phyloP scores from a whole-genome alignment of 2,797 vertebrate genomes.

The Myioborus miniatus region DNA sequence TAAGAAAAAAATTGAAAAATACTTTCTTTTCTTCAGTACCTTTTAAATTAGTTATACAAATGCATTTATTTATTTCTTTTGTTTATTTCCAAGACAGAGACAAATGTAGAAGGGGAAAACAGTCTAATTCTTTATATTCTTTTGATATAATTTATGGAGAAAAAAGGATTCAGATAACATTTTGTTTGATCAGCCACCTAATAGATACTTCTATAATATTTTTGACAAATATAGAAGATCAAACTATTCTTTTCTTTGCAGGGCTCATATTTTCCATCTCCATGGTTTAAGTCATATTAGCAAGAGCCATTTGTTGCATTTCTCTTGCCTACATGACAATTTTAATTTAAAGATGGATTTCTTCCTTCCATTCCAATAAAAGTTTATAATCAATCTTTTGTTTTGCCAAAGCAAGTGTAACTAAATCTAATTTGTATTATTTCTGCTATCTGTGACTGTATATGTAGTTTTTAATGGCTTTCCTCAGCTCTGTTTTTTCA shows the following conservation, averaged over 20 bases:
- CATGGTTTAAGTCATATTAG: not conserved
- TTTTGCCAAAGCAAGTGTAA: not conserved
- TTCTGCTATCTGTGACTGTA: not conserved
- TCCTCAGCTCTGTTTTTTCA: not conserved
- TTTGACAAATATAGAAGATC: not conserved
- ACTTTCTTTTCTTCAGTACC: not conserved
- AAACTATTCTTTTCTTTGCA: not conserved
- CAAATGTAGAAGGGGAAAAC: not conserved
- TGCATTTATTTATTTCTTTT: not conserved
- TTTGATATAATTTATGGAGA: not conserved
- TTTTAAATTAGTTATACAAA: not conserved
- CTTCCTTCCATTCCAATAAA: slow-evolving; percentile 16
- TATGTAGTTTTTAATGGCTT: not conserved
- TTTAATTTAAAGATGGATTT: slow-evolving; percentile 6
- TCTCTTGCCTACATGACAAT: not conserved
- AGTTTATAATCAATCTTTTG: not conserved
- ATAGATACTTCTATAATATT: not conserved
- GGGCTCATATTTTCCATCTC: not conserved
- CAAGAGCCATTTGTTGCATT: not conserved
- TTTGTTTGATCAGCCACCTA: not conserved
- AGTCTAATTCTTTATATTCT: not conserved
- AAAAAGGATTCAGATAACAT: not conserved
- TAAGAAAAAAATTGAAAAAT: not conserved
- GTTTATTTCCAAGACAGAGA: not conserved
- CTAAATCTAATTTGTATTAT: not conserved